Percentiles rank a stretch among this genome's conserved stretches.
phyloP scores from a whole-genome alignment of 2,113 vertebrate species.

The Noctilio leporinus region DNA sequence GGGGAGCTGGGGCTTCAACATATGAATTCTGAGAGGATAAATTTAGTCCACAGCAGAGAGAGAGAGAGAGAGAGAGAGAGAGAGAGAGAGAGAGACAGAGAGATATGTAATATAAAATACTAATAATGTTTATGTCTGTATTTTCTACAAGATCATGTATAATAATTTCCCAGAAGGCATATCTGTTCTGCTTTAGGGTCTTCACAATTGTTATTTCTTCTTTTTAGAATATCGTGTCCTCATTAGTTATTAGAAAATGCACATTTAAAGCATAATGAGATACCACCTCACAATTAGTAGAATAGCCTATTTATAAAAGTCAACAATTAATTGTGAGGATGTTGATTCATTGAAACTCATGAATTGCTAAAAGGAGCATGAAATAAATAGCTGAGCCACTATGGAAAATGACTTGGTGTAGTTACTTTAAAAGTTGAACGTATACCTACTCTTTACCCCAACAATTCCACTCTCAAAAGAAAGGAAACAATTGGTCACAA shows the following conservation, averaged over 20 bases:
- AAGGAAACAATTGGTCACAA: neutral
- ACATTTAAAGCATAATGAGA: neutral
- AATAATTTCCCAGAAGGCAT: neutral
- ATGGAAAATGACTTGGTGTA: neutral
- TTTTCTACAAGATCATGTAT: neutral
- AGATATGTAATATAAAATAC: neutral
- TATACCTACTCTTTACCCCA: neutral
- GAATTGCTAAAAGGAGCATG: neutral
- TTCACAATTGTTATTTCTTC: neutral
- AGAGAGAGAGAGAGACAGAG: neutral
- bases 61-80: neutral
- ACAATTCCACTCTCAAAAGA: neutral
- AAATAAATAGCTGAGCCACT: no score
- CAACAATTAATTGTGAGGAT: rapidly evolving
- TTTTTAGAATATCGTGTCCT: neutral
- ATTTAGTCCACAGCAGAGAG: neutral
- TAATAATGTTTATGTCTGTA: neutral
- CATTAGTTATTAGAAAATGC: neutral
- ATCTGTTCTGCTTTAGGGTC: neutral
- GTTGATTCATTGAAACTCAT: rapidly evolving
- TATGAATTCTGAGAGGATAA: neutral
- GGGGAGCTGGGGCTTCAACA: neutral
- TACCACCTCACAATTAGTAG: neutral
- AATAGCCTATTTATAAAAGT: neutral
- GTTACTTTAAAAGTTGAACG: neutral